These are phyloP conservation scores for Drosophila paranaensis DNA, from an alignment of 2,888 invertebrate species.

Conservation along the genomic window DNA sequence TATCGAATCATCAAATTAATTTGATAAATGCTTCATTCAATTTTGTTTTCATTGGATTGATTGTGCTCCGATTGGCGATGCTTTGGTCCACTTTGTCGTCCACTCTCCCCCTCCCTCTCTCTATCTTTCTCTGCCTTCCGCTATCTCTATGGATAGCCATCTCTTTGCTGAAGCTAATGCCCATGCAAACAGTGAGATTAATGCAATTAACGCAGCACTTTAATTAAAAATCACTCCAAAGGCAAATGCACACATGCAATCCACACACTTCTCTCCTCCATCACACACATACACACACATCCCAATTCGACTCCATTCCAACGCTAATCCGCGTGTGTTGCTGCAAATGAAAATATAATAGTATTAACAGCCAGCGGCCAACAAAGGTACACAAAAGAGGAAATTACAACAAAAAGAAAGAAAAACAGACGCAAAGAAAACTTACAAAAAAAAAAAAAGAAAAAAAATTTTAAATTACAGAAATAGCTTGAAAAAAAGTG, in stretches of 20 bases:
- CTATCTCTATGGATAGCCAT: neutral
- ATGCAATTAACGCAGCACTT: slow-evolving; percentile 76
- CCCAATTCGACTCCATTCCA: slow-evolving; percentile 54
- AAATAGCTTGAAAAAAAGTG: slow-evolving; percentile 26
- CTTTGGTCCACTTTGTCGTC: neutral
- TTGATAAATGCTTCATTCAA: neutral
- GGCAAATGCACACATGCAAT: slow-evolving; percentile 35
- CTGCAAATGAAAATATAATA: slow-evolving; percentile 75
- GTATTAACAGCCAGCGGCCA: slow-evolving; percentile 55
- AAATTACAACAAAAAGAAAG: neutral
- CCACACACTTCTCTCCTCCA: neutral
- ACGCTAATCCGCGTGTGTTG: slow-evolving; percentile 68
- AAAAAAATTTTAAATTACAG: slow-evolving; percentile 12
- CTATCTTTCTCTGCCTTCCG: neutral
- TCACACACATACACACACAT: neutral
- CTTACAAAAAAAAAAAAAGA: slow-evolving; percentile 28
- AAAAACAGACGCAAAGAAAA: slow-evolving; percentile 6
- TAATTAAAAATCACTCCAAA: slow-evolving; percentile 74
- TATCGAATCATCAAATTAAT: slow-evolving; percentile 12
- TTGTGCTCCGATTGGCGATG: neutral
- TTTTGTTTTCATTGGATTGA: slow-evolving; percentile 7
- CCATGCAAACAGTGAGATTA: slow-evolving; percentile 64
- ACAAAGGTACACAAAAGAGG: slow-evolving; percentile 42
- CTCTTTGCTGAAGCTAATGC: slow-evolving; percentile 27
- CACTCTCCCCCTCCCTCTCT: neutral